A percentile compares a stretch with the other conserved stretches of the same genome.
Conservation (phyloP, 2,113 vertebrate species). For the Jaculus jaculus region DNA sequence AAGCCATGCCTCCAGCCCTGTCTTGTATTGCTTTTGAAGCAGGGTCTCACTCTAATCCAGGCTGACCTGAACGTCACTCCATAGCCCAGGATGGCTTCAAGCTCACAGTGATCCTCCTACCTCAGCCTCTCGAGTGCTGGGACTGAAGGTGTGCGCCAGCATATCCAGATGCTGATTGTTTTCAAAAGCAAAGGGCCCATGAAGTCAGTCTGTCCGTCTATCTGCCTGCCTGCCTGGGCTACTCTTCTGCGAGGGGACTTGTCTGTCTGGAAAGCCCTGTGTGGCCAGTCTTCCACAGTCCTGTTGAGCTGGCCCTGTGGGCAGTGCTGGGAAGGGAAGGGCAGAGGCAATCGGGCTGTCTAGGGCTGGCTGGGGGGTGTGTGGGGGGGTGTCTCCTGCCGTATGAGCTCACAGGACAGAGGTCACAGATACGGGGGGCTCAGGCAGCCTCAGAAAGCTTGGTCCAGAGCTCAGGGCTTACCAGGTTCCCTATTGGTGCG, state of each 20-base stretch:
- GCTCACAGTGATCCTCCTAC: too few species aligned
- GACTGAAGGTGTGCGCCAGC: too few species aligned
- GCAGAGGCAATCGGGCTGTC: background rate
- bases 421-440: background rate
- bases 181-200: background rate
- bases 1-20: too few species aligned
- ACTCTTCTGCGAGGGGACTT: background rate
- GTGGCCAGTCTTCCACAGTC: background rate
- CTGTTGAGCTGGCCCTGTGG: background rate
- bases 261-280: background rate
- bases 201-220: background rate
- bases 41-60: too few species aligned
- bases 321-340: background rate
- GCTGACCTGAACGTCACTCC: too few species aligned
- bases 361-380: background rate
- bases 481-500: background rate
- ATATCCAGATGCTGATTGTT: background rate
- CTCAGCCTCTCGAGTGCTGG: too few species aligned
- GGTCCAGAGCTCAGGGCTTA: background rate
- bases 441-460: background rate
- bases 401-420: background rate
- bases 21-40: too few species aligned
- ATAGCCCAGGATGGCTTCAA: too few species aligned
- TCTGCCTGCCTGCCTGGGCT: background rate
- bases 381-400: background rate